Conservation (phyloP, 2,113 vertebrate genomes). For the Erinaceus europaeus region DNA sequence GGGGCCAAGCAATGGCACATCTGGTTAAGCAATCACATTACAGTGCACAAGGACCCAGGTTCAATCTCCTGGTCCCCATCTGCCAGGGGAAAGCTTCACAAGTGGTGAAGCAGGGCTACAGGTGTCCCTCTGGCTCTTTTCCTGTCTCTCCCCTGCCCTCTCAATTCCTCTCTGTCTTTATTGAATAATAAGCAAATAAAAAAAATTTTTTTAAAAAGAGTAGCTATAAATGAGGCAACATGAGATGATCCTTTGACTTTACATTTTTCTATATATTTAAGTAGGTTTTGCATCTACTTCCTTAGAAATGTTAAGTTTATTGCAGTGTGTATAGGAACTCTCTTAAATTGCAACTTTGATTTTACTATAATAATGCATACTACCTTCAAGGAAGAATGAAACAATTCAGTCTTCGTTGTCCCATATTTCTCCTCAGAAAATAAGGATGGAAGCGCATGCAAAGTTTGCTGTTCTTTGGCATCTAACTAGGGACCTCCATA, state of each 20-base stretch:
- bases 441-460: constrained; percentile 94
- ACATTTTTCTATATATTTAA: constrained; percentile 13
- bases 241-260: background rate
- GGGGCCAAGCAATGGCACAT: no score
- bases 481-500: constrained; percentile 95
- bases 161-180: no score
- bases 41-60: no score
- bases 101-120: no score
- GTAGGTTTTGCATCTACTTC: constrained; percentile 18
- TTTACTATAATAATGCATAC: constrained; percentile 37
- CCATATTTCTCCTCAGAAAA: constrained; percentile 83
- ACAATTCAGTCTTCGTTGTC: constrained; percentile 55
- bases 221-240: background rate
- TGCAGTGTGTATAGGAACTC: background rate
- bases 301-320: constrained; percentile 12
- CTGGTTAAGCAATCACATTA: no score
- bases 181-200: no score
- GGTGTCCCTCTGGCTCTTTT: no score
- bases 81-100: no score
- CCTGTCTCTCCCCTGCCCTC: no score
- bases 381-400: constrained; percentile 26
- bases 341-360: constrained; percentile 11
- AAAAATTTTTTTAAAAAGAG: background rate
- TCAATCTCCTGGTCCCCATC: no score
- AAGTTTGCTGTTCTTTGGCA: constrained; percentile 99